phyloP scores from a whole-genome alignment of 2,113 vertebrate species.

The Corvus hawaiiensis region DNA sequence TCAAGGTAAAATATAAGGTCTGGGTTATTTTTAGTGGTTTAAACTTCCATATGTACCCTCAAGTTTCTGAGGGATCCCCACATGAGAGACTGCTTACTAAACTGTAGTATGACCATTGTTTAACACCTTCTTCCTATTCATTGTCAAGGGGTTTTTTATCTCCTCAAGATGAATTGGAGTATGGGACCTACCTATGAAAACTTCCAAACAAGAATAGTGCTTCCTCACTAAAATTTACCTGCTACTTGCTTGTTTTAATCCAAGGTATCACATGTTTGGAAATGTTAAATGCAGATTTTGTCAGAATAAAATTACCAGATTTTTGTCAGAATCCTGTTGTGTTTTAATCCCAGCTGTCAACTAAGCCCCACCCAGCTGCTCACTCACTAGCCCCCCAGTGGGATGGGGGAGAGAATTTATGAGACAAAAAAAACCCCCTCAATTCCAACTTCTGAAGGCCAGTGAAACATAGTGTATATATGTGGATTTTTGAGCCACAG shows the following conservation, averaged over 20 bases:
- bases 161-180: not conserved
- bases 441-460: not conserved
- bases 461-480: not conserved
- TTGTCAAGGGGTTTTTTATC: not conserved
- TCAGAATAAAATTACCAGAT: not conserved
- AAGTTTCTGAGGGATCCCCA: not conserved
- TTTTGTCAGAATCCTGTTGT: not conserved
- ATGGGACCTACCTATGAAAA: not conserved
- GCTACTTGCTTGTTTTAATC: not conserved
- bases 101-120: not conserved
- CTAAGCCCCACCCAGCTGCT: not conserved
- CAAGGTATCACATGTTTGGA: not conserved
- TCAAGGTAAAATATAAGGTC: not conserved
- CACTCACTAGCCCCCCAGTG: not conserved
- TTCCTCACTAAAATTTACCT: not conserved
- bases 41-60: not conserved
- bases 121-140: not conserved
- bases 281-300: not conserved
- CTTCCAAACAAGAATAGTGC: not conserved
- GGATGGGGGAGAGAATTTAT: not conserved
- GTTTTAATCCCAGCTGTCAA: not conserved
- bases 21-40: not conserved
- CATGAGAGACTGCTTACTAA: not conserved
- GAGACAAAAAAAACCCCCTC: not conserved
- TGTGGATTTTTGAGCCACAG: not conserved